Evolutionary conservation across 2,113 vertebrate genomes (phyloP).

Genomic region (Gobius niger): DNA sequence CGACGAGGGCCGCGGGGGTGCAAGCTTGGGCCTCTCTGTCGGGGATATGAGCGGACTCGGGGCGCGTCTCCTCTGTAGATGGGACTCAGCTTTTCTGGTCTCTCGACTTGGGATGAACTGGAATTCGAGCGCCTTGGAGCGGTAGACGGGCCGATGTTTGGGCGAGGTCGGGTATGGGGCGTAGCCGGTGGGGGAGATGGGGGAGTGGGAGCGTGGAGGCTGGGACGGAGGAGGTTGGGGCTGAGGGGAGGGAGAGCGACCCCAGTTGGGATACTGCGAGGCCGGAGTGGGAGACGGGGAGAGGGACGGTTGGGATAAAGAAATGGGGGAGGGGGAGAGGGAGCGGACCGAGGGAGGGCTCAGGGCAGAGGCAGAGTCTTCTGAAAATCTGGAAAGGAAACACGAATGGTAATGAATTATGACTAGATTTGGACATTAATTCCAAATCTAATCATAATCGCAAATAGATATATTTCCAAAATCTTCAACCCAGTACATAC

Average conservation of each 20-base stretch:
- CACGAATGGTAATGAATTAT: background rate
- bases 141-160: constrained; percentile 79
- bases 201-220: constrained; percentile 80
- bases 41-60: constrained; percentile 88
- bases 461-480: too few relatives aligned
- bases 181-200: constrained; percentile 79
- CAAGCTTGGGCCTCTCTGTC: constrained; percentile 81
- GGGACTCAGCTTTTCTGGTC: constrained; percentile 76
- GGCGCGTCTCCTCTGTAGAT: constrained; percentile 80
- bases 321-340: constrained; percentile 76
- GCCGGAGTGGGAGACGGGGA: constrained; percentile 71
- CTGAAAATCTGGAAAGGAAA: constrained; percentile 78
- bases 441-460: background rate
- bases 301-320: constrained; percentile 76
- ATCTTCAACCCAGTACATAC: too few relatives aligned
- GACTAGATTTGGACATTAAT: background rate
- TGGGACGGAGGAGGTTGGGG: constrained; percentile 67
- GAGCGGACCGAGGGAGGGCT: constrained; percentile 81
- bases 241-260: constrained; percentile 79
- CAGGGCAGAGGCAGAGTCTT: constrained; percentile 82
- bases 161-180: constrained; percentile 81
- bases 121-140: constrained; percentile 80
- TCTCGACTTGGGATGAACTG: constrained; percentile 80
- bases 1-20: constrained; percentile 86
- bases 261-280: constrained; percentile 77